Conservation (phyloP, 2,888 invertebrate genomes). For the Macaria notata region DNA sequence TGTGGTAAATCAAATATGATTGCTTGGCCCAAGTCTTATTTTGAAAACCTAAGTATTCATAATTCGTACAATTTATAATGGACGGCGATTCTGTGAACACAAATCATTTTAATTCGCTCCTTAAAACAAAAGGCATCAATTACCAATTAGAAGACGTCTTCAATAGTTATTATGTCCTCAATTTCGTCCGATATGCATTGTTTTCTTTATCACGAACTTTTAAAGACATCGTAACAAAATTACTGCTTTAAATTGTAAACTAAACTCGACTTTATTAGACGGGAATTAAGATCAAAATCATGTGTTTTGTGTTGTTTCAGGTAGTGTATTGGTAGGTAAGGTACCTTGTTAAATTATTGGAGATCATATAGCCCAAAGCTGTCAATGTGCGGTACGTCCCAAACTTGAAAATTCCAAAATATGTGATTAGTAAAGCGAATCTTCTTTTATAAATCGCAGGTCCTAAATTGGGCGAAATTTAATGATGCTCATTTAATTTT, state of each 20-base stretch:
- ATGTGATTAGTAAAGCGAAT: constrained; percentile 5
- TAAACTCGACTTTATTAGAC: constrained; percentile 9
- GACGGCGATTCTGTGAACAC: no score
- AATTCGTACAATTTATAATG: no score
- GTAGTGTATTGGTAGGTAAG: constrained; percentile 9
- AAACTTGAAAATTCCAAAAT: constrained; percentile 7
- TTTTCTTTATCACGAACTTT: constrained; percentile 27
- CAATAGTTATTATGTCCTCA: constrained; percentile 17
- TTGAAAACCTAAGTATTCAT: no score
- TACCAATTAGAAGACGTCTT: constrained; percentile 24
- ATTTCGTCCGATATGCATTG: constrained; percentile 19
- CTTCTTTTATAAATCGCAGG: constrained; percentile 3
- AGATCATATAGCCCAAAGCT: constrained; percentile 36
- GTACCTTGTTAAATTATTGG: constrained; percentile 61
- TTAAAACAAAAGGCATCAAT: constrained; percentile 15
- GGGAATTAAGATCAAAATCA: constrained; percentile 14
- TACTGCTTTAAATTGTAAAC: constrained; percentile 4
- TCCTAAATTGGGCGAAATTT: constrained; percentile 9
- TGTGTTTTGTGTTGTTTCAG: no score
- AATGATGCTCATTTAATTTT: constrained; percentile 13
- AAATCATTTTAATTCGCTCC: no score
- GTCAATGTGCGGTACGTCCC: constrained; percentile 12
- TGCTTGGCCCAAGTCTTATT: no score
- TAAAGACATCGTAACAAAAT: constrained; percentile 20
- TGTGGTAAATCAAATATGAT: no score